phyloP scores from a whole-genome alignment of 2,888 invertebrate genomes.

The Drosophila greeni region DNA sequence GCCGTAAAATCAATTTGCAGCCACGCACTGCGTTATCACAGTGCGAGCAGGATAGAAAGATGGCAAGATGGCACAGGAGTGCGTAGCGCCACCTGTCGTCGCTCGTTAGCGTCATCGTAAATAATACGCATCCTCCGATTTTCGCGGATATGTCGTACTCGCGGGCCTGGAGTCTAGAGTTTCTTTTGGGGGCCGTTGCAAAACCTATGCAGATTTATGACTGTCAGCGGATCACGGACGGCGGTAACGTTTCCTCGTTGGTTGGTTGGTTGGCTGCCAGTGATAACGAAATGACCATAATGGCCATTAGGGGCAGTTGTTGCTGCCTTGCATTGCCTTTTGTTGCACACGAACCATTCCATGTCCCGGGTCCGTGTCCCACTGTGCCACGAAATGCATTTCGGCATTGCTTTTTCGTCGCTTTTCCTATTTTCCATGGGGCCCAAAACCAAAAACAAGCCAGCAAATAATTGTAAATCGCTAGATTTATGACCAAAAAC shows the following conservation, averaged over 20 bases:
- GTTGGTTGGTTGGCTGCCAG: constrained; percentile 21
- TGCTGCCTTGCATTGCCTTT: constrained; percentile 29
- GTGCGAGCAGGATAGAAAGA: constrained; percentile 29
- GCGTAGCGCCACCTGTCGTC: constrained; percentile 73
- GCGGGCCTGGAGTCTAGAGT: not conserved
- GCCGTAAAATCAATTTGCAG: constrained; percentile 70
- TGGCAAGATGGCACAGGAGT: constrained; percentile 21
- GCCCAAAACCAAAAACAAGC: constrained; percentile 29
- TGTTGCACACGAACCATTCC: constrained; percentile 44
- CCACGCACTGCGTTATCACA: constrained; percentile 69
- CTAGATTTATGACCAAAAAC: constrained; percentile 72
- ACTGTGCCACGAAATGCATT: constrained; percentile 72
- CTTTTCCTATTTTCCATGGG: constrained; percentile 25
- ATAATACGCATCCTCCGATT: constrained; percentile 57
- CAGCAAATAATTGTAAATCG: constrained; percentile 70
- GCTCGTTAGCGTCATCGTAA: constrained; percentile 75
- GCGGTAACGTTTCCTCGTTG: constrained; percentile 62
- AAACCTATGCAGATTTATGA: constrained; percentile 72
- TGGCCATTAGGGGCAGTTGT: constrained; percentile 68
- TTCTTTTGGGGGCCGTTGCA: constrained; percentile 48
- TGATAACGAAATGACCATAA: constrained; percentile 71
- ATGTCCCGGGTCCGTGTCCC: constrained; percentile 61
- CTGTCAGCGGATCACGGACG: constrained; percentile 38
- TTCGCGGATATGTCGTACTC: constrained; percentile 5
- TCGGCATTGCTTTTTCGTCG: constrained; percentile 30